These are phyloP conservation scores for Pristionchus pacificus DNA, from an alignment of 1,140 invertebrate species.

Conservation along the genomic window DNA sequence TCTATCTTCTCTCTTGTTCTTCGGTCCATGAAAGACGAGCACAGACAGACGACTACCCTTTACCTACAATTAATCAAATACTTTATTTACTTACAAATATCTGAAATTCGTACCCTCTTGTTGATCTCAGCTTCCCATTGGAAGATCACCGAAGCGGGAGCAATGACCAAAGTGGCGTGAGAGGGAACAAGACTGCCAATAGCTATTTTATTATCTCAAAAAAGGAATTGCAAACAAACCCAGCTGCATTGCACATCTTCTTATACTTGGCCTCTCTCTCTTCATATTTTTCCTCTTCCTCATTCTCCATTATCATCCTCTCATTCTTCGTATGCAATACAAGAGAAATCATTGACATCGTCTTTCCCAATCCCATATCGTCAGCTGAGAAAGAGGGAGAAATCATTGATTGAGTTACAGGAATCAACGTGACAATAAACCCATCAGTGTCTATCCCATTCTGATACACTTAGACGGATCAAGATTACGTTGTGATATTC, in stretches of 20 bases:
- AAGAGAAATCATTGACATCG: slow-evolving; percentile 82
- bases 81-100: no score
- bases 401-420: neutral
- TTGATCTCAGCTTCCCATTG: slow-evolving; percentile 83
- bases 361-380: slow-evolving; percentile 89
- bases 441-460: no score
- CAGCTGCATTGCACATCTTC: slow-evolving; percentile 47
- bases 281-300: slow-evolving; percentile 20
- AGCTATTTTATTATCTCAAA: neutral
- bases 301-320: slow-evolving; percentile 8
- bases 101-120: slow-evolving; percentile 63
- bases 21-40: slow-evolving; percentile 75
- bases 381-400: slow-evolving; percentile 64
- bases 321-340: slow-evolving; percentile 62
- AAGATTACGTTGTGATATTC: no score
- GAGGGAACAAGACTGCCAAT: slow-evolving; percentile 54
- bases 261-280: slow-evolving; percentile 40
- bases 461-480: no score
- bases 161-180: slow-evolving; percentile 75
- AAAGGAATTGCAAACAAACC: slow-evolving; percentile 25
- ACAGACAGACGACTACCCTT: slow-evolving; percentile 63
- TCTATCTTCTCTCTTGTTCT: slow-evolving; percentile 65
- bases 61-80: neutral
- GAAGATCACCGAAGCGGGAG: slow-evolving; percentile 70
- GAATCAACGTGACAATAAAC: no score